Evolutionary conservation across 1,140 invertebrate species (phyloP).

Genomic region (Drusus annulatus): DNA sequence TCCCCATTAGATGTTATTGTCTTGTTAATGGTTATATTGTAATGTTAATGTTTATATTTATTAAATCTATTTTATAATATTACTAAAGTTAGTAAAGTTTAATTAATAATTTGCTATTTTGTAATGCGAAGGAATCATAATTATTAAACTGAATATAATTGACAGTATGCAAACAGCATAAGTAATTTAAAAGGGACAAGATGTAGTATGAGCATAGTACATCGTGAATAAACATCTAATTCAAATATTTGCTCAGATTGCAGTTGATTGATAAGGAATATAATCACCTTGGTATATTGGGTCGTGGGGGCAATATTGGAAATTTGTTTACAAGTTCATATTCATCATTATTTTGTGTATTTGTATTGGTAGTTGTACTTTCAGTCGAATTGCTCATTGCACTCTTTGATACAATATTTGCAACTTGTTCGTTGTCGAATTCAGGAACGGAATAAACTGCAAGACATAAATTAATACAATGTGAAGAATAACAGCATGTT

Average conservation of each 20-base stretch:
- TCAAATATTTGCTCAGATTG: not conserved
- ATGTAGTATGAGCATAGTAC: too few relatives aligned
- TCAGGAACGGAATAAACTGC: slow-evolving; percentile 33
- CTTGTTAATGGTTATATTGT: too few relatives aligned
- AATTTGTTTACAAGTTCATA: slow-evolving; percentile 80
- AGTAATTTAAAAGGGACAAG: too few relatives aligned
- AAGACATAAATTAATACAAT: not conserved
- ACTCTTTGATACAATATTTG: slow-evolving; percentile 63
- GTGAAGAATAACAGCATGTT: too few relatives aligned
- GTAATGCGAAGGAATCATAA: too few relatives aligned
- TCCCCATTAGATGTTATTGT: too few relatives aligned
- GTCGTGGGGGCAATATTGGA: slow-evolving; percentile 73
- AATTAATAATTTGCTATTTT: too few relatives aligned
- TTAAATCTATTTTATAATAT: too few relatives aligned
- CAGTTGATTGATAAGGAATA: slow-evolving; percentile 29
- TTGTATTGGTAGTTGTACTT: slow-evolving; percentile 58
- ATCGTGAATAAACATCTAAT: not conserved
- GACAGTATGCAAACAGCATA: too few relatives aligned
- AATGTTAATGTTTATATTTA: too few relatives aligned
- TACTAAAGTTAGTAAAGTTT: too few relatives aligned
- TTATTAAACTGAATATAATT: too few relatives aligned
- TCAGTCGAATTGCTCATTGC: slow-evolving; percentile 51
- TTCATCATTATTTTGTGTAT: slow-evolving; percentile 71
- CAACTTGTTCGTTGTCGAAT: not conserved
- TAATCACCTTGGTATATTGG: slow-evolving; percentile 69